Percentiles rank a stretch among this genome's conserved stretches.
Conservation (phyloP, 2,888 invertebrate species). For the Stenolophus ochropezus region DNA sequence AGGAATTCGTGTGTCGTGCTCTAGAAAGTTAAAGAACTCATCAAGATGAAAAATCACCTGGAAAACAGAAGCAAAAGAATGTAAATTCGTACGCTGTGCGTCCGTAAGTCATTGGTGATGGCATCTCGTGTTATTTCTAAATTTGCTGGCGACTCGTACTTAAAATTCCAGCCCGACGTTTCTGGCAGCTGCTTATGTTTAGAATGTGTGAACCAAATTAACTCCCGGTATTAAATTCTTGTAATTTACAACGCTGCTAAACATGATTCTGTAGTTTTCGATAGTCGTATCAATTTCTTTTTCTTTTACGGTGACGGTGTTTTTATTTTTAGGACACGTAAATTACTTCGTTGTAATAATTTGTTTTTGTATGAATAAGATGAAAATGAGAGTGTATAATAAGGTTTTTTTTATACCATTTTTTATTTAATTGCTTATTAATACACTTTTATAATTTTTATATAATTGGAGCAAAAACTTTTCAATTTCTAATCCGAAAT, state of each 20-base stretch:
- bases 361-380: slow-evolving; percentile 17
- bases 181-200: slow-evolving; percentile 29
- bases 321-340: slow-evolving; percentile 30
- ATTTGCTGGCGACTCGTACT: neutral
- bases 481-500: neutral
- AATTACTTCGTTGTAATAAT: slow-evolving; percentile 25
- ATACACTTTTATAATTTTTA: neutral
- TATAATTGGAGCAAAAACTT: neutral
- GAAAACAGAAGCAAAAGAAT: neutral
- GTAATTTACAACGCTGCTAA: slow-evolving; percentile 37
- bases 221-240: slow-evolving; percentile 39
- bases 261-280: slow-evolving; percentile 48
- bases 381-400: slow-evolving; percentile 8
- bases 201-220: slow-evolving; percentile 47
- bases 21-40: neutral
- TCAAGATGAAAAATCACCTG: neutral
- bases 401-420: neutral
- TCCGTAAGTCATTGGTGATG: neutral
- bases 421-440: slow-evolving; percentile 21
- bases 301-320: slow-evolving; percentile 13
- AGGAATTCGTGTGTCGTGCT: neutral
- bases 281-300: slow-evolving; percentile 37
- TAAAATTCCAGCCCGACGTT: slow-evolving; percentile 31
- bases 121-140: slow-evolving; percentile 2
- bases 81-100: neutral